Evolutionary conservation across 2,888 invertebrate genomes (phyloP), one percentile per base, ranked within the genome.

Genomic region (Morpho achilles): DNA sequence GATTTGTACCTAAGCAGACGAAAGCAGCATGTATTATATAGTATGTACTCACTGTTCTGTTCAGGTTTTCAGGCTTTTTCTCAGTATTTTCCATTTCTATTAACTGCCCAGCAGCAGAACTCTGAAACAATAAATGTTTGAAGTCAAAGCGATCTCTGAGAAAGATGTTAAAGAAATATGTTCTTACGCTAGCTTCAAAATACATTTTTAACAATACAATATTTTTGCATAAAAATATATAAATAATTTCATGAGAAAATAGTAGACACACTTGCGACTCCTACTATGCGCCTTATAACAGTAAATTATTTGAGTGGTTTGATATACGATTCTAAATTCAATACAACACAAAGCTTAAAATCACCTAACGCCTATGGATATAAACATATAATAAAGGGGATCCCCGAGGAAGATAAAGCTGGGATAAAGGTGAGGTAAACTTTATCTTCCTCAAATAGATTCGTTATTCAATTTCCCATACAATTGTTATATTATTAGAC

Each of bases 11-110:
- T n/a, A 10, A 16, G 32, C 43, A 16, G 16, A 23, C 22, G 8
- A 32, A 8, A 4, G 8, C n/a, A 44, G 7, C 39, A 7, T 32
- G 32, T 5, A 32, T 39, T 7, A 52, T 16, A 9, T 39, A 53
- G 16, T 7, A 22, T 6, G 40, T 16, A 58, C 70, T 69, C 55
- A 76, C 80, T 54, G 62, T 61, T 59, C 75, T 75, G 61, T 76
- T 77, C 0, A 57, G 66, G 41, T 48, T 61, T 55, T 68, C 73
- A 6, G 58, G 61, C 0, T 63, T 64, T 39, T 64, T 67, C n/a
- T 57, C 42, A 7, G 72, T 59, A 7, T 74, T 53, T 40, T 51
- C 47, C 59, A 59, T 59, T 59, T 59, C 59, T 22, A 59, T 10
- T 7, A 42, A 50, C 22, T 42, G 45, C 4, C 40, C 49, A 45